phyloP scores from a whole-genome alignment of 2,888 invertebrate species.

The Panopea generosa region DNA sequence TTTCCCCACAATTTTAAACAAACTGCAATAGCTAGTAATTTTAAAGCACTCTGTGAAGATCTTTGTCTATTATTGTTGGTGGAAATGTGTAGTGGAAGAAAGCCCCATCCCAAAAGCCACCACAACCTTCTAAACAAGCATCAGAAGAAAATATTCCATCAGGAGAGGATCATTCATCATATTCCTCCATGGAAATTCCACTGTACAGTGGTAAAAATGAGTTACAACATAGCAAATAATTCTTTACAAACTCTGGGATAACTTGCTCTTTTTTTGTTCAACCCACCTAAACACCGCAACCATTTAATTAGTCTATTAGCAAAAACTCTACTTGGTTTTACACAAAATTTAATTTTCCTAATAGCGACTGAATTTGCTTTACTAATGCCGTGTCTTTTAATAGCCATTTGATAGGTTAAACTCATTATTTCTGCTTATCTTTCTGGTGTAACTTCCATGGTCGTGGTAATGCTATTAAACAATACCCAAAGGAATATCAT shows the following conservation, averaged over 20 bases:
- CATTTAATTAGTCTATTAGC: background rate
- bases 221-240: constrained; percentile 36
- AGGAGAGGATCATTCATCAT: constrained; percentile 21
- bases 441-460: constrained; percentile 20
- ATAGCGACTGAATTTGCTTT: constrained; percentile 28
- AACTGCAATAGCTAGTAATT: constrained; percentile 33
- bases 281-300: background rate
- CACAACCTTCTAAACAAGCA: constrained; percentile 32
- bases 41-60: constrained; percentile 25
- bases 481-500: constrained; percentile 28
- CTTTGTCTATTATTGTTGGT: constrained; percentile 1
- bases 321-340: constrained; percentile 3
- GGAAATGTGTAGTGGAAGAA: constrained; percentile 26
- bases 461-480: constrained; percentile 16
- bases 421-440: constrained; percentile 22
- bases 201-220: constrained; percentile 28
- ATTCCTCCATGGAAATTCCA: constrained; percentile 38
- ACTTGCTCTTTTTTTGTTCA: too few relatives aligned
- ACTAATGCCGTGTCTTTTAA: constrained; percentile 9
- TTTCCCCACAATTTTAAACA: constrained; percentile 23
- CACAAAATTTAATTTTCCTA: constrained; percentile 43
- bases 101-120: constrained; percentile 22
- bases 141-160: constrained; percentile 17
- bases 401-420: too few relatives aligned
- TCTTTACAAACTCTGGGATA: constrained; percentile 23